These are phyloP conservation scores for Chondrosia reniformis DNA, from an alignment of 37 sponge, comb jelly and placozoan species.

Conservation along the genomic window DNA sequence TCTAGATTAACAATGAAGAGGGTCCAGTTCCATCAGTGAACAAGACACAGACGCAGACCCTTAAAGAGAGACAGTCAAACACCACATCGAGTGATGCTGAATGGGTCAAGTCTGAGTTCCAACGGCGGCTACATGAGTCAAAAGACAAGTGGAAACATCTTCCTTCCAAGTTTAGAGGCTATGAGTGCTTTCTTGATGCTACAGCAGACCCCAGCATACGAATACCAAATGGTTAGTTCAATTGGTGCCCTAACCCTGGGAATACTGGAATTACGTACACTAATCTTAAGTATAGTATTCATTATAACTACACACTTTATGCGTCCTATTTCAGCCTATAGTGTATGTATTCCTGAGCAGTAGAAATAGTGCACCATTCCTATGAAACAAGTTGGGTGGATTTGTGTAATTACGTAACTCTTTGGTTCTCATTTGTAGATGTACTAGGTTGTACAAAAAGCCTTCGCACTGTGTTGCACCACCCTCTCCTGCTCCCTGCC, in stretches of 20 bases:
- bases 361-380: no score
- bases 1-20: background rate
- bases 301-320: no score
- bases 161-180: conserved; percentile 51
- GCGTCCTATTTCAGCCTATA: no score
- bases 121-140: background rate
- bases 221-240: conserved; percentile 1
- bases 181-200: conserved; percentile 55
- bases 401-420: background rate
- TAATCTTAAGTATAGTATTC: no score
- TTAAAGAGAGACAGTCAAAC: no score
- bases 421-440: conserved; percentile 18
- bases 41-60: background rate
- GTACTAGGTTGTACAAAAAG: conserved; percentile 45
- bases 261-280: no score
- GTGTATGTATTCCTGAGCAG: no score
- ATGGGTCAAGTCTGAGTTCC: conserved; percentile 30
- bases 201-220: background rate
- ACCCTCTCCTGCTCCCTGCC: conserved; percentile 35
- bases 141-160: conserved; percentile 17
- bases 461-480: conserved; percentile 47
- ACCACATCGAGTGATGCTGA: background rate
- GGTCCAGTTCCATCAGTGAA: background rate
- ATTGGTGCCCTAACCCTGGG: no score
- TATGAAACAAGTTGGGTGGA: no score